Base-by-base conservation (phyloP, 1,140 invertebrate species). In the Metopolophium dirhodum region DNA sequence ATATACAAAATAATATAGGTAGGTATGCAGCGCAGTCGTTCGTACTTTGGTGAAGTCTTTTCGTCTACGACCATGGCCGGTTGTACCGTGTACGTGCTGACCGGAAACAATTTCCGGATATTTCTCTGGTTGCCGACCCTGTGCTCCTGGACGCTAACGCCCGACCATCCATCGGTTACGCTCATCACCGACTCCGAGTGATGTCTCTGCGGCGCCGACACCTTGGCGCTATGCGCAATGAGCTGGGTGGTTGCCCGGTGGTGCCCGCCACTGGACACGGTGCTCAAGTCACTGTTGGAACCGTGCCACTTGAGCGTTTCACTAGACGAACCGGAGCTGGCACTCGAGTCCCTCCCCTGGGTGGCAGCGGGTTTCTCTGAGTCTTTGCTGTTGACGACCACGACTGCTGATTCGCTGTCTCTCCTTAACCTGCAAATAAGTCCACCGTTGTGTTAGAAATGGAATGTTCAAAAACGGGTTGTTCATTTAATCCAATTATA, bases 271-370 rank as follows among this genome's bases (percentile, higher is more conserved):
- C 94, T 94, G 94, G 93, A 94, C 89, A 88, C 94, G 94, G 49
- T 94, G 41, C 95, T 95, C 30, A 96, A 94, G 94, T 96, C 96
- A 94, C 96, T 96, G 93, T 96, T 95, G 0, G 96, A 96, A 9
- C 96, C 96, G 90, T 97, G 97, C 97, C 97, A 98, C 95, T 98
- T 98, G 3, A 98, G 95, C 18, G 97, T 98, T 94, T 98, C 97
- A 94, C 97, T 97, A 57, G 97, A 97, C 83, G 97, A 97, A 82
- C 96, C 97, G 95, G 94, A 94, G 77, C 94, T 94, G n/a, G 94
- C 97, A 1, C 97, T 97, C 95, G 97, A 97, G 94, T 97, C 97
- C 94, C 97, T 95, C 23, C 97, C 96, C 94, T 95, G 93, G 18
- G 95, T 94, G 45, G 94, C 35, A 30, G 94, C 94, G 61, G 94